phyloP scores from a whole-genome alignment of 2,113 vertebrate genomes.

The Talpa occidentalis region DNA sequence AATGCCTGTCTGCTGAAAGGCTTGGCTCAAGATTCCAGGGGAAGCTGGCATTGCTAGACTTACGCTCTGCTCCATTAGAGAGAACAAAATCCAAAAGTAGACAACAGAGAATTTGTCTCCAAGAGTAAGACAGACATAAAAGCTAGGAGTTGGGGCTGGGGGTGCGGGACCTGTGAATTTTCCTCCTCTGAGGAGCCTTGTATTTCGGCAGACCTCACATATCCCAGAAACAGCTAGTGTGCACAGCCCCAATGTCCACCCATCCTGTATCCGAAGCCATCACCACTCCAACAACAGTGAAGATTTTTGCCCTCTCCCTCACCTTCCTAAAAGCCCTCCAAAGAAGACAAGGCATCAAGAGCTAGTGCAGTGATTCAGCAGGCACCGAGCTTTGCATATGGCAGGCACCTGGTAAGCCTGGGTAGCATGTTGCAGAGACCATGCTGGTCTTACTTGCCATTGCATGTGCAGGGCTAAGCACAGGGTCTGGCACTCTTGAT shows the following conservation, averaged over 20 bases:
- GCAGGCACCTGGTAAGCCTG: no score
- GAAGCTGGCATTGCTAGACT: conserved; percentile 5
- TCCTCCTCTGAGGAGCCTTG: neutral
- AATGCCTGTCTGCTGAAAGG: conserved; percentile 62
- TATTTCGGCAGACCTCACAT: neutral
- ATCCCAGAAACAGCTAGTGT: neutral
- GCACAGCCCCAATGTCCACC: neutral
- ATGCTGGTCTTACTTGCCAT: neutral
- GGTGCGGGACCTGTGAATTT: neutral
- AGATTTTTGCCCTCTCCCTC: neutral
- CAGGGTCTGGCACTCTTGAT: neutral
- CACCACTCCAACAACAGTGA: neutral
- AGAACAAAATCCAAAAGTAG: conserved; percentile 46
- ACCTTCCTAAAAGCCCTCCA: rapidly evolving
- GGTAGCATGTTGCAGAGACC: neutral
- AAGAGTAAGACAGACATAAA: neutral
- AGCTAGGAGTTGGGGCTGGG: neutral
- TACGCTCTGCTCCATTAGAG: neutral
- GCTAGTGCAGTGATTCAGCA: neutral
- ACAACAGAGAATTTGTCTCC: conserved; percentile 51
- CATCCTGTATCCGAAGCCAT: neutral
- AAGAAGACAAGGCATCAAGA: neutral
- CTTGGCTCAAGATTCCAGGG: conserved; percentile 47
- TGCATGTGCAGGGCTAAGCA: neutral
- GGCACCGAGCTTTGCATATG: neutral